phyloP scores from a whole-genome alignment of 2,888 invertebrate genomes.

The Notocelia uddmanniana region DNA sequence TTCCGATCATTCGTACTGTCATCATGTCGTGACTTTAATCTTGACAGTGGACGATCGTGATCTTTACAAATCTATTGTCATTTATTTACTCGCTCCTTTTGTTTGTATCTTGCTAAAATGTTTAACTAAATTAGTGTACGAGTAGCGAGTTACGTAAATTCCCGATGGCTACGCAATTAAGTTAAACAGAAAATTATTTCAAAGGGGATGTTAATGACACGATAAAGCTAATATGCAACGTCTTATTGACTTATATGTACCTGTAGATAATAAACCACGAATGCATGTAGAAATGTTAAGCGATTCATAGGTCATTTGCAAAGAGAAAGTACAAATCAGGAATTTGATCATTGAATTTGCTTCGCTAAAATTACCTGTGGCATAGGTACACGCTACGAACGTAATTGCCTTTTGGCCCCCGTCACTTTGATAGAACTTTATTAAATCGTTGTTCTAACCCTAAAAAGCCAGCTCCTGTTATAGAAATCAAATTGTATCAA shows the following conservation, averaged over 20 bases:
- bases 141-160: not conserved
- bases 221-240: conserved; percentile 30
- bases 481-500: too few relatives aligned
- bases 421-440: conserved; percentile 3
- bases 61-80: conserved; percentile 23
- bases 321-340: conserved; percentile 39
- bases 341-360: conserved; percentile 38
- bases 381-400: not conserved
- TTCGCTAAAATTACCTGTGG: conserved; percentile 10
- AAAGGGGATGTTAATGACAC: not conserved
- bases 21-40: conserved; percentile 58
- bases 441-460: not conserved
- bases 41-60: conserved; percentile 52
- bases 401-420: conserved; percentile 11
- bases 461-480: too few relatives aligned
- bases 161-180: not conserved
- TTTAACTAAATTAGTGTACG: not conserved
- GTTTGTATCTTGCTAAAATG: conserved; percentile 22
- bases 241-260: conserved; percentile 1
- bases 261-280: conserved; percentile 21
- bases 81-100: conserved; percentile 32
- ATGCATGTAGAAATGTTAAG: conserved; percentile 36
- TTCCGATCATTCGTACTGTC: conserved; percentile 20
- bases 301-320: conserved; percentile 39
- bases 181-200: conserved; percentile 3